Conservation (phyloP, 2,113 vertebrate genomes). For the Speoplatyrhinus poulsoni region DNA sequence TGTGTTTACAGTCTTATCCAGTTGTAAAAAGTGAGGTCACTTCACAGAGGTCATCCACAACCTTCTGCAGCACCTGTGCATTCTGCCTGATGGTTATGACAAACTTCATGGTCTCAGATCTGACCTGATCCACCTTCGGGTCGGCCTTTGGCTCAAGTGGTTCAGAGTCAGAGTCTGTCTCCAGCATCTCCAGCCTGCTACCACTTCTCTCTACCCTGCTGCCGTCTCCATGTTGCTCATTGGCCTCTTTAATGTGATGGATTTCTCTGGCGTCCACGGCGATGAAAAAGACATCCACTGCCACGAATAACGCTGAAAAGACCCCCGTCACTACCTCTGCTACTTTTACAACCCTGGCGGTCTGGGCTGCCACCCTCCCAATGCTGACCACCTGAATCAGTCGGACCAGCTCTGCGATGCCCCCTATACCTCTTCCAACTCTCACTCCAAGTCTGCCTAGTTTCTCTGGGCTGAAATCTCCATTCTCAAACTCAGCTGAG, state of each 20-base stretch:
- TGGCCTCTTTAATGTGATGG: slow-evolving; percentile 28
- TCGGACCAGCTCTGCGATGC: slow-evolving; percentile 21
- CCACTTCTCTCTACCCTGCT: too few relatives aligned
- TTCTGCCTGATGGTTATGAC: slow-evolving; percentile 21
- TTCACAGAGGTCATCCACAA: slow-evolving; percentile 15
- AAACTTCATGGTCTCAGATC: slow-evolving; percentile 45
- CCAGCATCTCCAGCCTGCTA: neutral
- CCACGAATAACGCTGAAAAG: slow-evolving; percentile 21
- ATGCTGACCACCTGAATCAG: slow-evolving; percentile 6
- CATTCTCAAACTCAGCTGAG: rapidly evolving
- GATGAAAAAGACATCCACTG: slow-evolving; percentile 40
- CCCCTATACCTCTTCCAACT: slow-evolving; percentile 9
- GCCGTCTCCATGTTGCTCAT: neutral
- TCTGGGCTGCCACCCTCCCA: slow-evolving; percentile 15
- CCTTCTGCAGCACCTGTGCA: neutral
- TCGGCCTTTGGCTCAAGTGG: neutral
- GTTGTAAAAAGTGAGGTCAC: too few relatives aligned
- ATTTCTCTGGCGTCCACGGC: slow-evolving; percentile 48
- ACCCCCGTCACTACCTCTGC: slow-evolving; percentile 14
- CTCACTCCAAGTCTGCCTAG: neutral
- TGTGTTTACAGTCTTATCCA: too few relatives aligned
- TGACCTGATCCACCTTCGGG: neutral
- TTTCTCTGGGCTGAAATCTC: neutral
- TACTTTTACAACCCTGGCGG: slow-evolving; percentile 14
- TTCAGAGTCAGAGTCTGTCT: neutral